These are phyloP conservation scores for Rhagoletis zephyria DNA, from an alignment of 1,140 invertebrate genomes.

Conservation along the genomic window DNA sequence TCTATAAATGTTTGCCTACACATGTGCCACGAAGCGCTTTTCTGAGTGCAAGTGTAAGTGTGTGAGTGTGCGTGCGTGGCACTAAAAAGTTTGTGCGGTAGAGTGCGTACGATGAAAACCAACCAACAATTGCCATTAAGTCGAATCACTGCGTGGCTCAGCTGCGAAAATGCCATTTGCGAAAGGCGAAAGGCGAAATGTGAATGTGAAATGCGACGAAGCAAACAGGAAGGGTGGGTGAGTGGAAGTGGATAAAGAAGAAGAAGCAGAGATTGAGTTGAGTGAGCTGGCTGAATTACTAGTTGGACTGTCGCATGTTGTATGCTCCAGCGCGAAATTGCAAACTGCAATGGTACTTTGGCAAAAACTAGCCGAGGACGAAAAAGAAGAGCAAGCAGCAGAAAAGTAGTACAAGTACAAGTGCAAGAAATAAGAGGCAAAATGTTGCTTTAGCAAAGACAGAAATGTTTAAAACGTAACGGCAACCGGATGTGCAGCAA, in stretches of 20 bases:
- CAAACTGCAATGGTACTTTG: background rate
- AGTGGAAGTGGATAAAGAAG: background rate
- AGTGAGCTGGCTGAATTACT: background rate
- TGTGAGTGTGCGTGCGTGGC: background rate
- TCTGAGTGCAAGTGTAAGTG: background rate
- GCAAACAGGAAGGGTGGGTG: background rate
- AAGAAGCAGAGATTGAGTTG: constrained; percentile 28
- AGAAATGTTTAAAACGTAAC: constrained; percentile 6
- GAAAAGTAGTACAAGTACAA: constrained; percentile 39
- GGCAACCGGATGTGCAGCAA: constrained; percentile 20
- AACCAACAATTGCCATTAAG: constrained; percentile 49
- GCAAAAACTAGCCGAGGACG: background rate
- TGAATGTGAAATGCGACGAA: background rate
- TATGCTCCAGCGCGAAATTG: constrained; percentile 19
- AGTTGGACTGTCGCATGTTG: constrained; percentile 1
- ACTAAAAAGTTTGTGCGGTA: background rate
- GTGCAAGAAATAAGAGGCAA: background rate
- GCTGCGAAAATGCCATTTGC: constrained; percentile 24
- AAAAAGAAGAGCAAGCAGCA: background rate
- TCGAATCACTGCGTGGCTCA: constrained; percentile 51
- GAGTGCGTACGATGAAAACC: constrained; percentile 33
- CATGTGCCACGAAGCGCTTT: background rate
- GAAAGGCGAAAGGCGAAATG: background rate
- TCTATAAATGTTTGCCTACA: constrained; percentile 39
- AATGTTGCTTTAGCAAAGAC: constrained; percentile 20